These are phyloP conservation scores for Diarsia brunnea DNA, from an alignment of 2,888 invertebrate species.

Conservation along the genomic window DNA sequence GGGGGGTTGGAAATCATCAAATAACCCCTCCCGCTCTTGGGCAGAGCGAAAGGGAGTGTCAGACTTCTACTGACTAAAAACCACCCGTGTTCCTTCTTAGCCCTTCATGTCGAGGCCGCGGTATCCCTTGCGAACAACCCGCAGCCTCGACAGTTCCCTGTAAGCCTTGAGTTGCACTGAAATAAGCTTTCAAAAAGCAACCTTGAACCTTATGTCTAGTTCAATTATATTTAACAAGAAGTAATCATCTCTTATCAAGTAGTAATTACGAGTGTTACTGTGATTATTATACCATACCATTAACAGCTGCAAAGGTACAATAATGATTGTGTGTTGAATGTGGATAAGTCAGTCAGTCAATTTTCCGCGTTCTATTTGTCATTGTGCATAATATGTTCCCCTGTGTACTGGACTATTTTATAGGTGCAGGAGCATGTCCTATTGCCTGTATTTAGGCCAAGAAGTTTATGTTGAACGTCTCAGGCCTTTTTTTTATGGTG, in stretches of 20 bases:
- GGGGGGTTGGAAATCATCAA: too few relatives aligned
- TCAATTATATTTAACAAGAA: constrained; percentile 6
- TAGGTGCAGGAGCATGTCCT: background rate
- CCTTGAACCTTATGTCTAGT: constrained; percentile 8
- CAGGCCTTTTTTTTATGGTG: too few relatives aligned
- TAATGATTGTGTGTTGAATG: constrained; percentile 8
- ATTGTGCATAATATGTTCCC: background rate
- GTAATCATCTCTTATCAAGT: constrained; percentile 27
- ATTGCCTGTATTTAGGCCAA: too few relatives aligned
- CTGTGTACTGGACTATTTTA: background rate
- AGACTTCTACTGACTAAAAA: too few relatives aligned
- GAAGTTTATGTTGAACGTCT: too few relatives aligned
- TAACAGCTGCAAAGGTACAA: constrained; percentile 34
- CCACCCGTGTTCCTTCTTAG: too few relatives aligned
- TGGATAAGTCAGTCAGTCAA: constrained; percentile 7
- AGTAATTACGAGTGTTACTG: constrained; percentile 19
- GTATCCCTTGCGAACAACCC: too few relatives aligned
- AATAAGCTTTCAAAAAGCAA: background rate
- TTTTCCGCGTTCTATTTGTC: background rate
- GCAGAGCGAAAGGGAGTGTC: too few relatives aligned
- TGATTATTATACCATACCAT: constrained; percentile 18
- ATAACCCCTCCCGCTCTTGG: too few relatives aligned
- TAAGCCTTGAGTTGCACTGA: background rate
- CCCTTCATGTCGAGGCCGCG: too few relatives aligned
- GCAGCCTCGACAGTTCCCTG: too few relatives aligned